These are phyloP conservation scores for Lucifuga dentata DNA, from an alignment of 2,113 vertebrate genomes.

Conservation along the genomic window DNA sequence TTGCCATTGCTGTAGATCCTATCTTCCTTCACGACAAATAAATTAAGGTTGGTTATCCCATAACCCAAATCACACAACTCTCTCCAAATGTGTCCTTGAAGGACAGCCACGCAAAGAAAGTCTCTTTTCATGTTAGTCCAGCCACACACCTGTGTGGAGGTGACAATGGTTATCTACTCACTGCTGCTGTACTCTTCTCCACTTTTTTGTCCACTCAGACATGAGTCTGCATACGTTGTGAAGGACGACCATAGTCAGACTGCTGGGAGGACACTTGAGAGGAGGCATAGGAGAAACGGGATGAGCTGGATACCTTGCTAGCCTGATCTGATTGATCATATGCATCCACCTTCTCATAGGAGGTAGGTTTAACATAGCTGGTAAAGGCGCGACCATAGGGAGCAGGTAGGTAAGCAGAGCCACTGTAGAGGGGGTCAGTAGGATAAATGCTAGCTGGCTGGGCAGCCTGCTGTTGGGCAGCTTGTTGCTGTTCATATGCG, in stretches of 20 bases:
- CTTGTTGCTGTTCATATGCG: constrained; percentile 84
- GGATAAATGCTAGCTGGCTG: constrained; percentile 79
- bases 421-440: constrained; percentile 82
- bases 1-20: constrained; percentile 39
- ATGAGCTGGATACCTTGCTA: constrained; percentile 85
- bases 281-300: constrained; percentile 89
- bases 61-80: constrained; percentile 49
- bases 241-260: constrained; percentile 86
- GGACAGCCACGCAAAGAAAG: constrained; percentile 58
- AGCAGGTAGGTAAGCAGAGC: constrained; percentile 86
- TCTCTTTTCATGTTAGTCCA: constrained; percentile 70
- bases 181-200: constrained; percentile 32
- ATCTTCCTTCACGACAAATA: constrained; percentile 49
- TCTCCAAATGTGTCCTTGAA: constrained; percentile 51
- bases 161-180: constrained; percentile 52
- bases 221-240: constrained; percentile 93
- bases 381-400: constrained; percentile 89
- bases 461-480: constrained; percentile 73
- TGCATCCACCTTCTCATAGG: constrained; percentile 86
- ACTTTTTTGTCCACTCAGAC: constrained; percentile 81
- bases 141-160: constrained; percentile 46
- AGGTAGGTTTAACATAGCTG: constrained; percentile 87
- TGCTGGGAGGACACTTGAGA: constrained; percentile 86
- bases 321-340: constrained; percentile 86
- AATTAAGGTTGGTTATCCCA: constrained; percentile 47